Base-by-base conservation (phyloP, 2,888 invertebrate species). In the Drosophila kuntzei region DNA sequence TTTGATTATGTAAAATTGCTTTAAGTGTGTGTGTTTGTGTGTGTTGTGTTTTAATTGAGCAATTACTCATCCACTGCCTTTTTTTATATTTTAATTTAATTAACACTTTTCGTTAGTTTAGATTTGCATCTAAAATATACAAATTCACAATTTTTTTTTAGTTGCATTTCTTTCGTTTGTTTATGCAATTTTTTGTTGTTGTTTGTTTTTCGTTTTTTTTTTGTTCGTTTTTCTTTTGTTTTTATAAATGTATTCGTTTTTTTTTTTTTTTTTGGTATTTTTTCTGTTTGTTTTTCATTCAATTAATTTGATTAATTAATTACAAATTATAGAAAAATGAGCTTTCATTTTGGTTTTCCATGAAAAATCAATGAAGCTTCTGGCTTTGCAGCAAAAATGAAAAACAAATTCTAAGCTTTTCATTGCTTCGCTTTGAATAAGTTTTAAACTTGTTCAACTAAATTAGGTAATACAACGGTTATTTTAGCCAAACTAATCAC, bases 341-440 rank as follows among this genome's bases (percentile, higher is more conserved):
- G 86, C 88, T 69, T 83, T 69, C 64, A 76, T 74, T 46, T 87
- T 71, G 82, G 70, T 89, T 90, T 82, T 88, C 70, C 71, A 78
- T 73, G 76, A 89, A 90, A 89, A 87, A 76, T 77, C 67, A 80
- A 90, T 79, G 80, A 82, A 87, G 85, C 86, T 58, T 29, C 55
- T 64, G 61, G 77, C 81, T 81, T 68, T 67, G 70, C 61, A 76
- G 78, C 69, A 49, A 46, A 64, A 65, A 25, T 20, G 69, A 20
- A 18, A 67, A 32, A n/a, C n/a, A n/a, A 53, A 71, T 70, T 44
- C 63, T 67, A 54, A 64, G 68, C 67, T 71, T 60, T 73, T 57
- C 55, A 53, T 68, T 20, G 11, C 12, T 65, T 32, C 32, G 16
- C n/a, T 18, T 32, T 69, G 68, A 67, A 64, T 62, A 74, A 81